A percentile compares a stretch with the other conserved stretches of the same genome.
These are phyloP conservation scores for Macrotus californicus DNA, from an alignment of 2,113 vertebrate species.

Conservation along the genomic window DNA sequence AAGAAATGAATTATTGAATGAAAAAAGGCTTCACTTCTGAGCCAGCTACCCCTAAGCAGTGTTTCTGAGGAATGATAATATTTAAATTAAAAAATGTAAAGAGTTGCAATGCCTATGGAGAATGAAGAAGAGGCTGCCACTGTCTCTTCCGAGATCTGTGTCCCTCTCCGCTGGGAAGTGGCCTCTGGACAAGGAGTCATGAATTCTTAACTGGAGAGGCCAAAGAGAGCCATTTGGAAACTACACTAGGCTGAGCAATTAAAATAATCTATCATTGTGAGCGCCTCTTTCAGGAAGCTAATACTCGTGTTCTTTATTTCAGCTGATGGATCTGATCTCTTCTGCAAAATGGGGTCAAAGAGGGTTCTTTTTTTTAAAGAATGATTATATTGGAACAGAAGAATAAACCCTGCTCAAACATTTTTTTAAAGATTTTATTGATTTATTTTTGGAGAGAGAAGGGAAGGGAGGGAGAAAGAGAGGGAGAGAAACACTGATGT, in stretches of 20 bases:
- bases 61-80: neutral
- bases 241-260: neutral
- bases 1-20: neutral
- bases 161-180: neutral
- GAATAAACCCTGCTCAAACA: neutral
- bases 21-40: neutral
- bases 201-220: neutral
- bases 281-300: conserved; percentile 33
- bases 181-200: neutral
- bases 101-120: neutral
- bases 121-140: neutral
- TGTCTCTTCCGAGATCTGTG: neutral
- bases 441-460: too few species aligned
- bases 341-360: neutral
- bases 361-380: neutral
- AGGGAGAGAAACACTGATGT: too few species aligned
- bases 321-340: neutral
- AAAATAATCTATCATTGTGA: conserved; percentile 15
- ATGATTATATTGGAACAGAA: neutral
- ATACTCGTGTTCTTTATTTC: neutral
- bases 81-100: neutral
- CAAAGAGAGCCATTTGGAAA: neutral
- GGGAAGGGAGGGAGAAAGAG: too few species aligned
- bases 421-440: neutral
- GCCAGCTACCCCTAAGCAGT: neutral